phyloP scores from a whole-genome alignment of 2,113 vertebrate species.

The Gallinago media region DNA sequence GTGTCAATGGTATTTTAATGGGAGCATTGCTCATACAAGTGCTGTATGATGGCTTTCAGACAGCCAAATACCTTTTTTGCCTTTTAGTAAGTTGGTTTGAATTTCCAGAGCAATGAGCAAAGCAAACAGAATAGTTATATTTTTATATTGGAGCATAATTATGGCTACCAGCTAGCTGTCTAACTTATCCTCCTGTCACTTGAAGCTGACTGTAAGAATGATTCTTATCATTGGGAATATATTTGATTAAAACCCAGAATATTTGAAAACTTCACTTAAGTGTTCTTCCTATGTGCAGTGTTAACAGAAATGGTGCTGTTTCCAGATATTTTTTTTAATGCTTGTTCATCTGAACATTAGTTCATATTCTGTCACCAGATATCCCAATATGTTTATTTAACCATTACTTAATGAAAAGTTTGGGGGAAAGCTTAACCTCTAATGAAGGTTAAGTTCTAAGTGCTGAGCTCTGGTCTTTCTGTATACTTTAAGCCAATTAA shows the following conservation, averaged over 20 bases:
- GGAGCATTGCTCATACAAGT: neutral
- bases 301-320: neutral
- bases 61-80: neutral
- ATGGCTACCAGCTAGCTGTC: neutral
- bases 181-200: neutral
- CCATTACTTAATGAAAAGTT: neutral
- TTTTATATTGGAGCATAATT: slow-evolving; percentile 31
- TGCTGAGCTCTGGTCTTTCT: neutral
- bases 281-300: neutral
- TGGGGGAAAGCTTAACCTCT: neutral
- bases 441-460: neutral
- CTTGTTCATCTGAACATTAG: neutral
- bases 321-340: neutral
- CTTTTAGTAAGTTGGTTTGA: neutral
- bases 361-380: neutral
- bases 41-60: neutral
- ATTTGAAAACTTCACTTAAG: neutral
- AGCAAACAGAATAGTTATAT: slow-evolving; percentile 27
- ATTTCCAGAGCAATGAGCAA: slow-evolving; percentile 37
- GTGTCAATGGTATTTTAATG: neutral
- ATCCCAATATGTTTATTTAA: neutral
- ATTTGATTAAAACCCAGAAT: slow-evolving; percentile 28
- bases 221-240: neutral
- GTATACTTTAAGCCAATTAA: neutral
- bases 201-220: neutral